These are phyloP conservation scores for Drosophila yakuba DNA, from an alignment of 1,140 invertebrate species.

Conservation along the genomic window DNA sequence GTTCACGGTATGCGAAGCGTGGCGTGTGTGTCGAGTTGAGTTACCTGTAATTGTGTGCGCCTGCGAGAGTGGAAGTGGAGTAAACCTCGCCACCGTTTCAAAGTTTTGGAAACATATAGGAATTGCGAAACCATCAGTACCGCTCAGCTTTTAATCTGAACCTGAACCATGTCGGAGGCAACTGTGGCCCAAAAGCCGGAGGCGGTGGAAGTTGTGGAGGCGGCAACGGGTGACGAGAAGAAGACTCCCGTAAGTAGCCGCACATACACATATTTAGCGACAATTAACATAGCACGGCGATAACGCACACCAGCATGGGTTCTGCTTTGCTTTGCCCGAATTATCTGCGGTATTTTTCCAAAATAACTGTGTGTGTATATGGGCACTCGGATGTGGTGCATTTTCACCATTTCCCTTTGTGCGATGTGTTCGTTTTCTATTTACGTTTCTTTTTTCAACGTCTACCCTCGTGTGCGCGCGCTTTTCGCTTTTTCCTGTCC, in stretches of 20 bases:
- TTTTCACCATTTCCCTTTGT: constrained; percentile 31
- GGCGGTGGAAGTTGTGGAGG: constrained; percentile 48
- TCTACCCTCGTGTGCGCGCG: constrained; percentile 77
- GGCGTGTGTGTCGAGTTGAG: constrained; percentile 74
- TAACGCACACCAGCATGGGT: constrained; percentile 49
- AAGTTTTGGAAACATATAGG: constrained; percentile 52
- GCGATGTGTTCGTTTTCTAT: constrained; percentile 43
- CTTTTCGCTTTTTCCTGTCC: constrained; percentile 71
- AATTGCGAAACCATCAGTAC: constrained; percentile 50
- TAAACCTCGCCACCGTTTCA: constrained; percentile 48
- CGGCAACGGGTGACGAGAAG: constrained; percentile 54
- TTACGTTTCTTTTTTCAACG: constrained; percentile 55
- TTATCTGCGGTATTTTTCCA: constrained; percentile 77
- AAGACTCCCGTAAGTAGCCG: constrained; percentile 72
- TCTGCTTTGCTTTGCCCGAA: constrained; percentile 31
- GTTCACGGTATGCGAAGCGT: constrained; percentile 74
- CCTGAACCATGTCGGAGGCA: constrained; percentile 61
- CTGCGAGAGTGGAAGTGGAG: constrained; percentile 37
- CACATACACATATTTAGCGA: constrained; percentile 47
- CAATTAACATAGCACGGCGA: constrained; percentile 68
- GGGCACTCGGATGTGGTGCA: constrained; percentile 28
- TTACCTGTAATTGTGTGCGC: constrained; percentile 67
- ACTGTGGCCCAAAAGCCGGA: constrained; percentile 63
- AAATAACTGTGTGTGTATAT: constrained; percentile 45
- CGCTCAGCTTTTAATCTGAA: constrained; percentile 1